Base-by-base conservation (phyloP, 2,797 vertebrate genomes). In the Phoebastria nigripes region DNA sequence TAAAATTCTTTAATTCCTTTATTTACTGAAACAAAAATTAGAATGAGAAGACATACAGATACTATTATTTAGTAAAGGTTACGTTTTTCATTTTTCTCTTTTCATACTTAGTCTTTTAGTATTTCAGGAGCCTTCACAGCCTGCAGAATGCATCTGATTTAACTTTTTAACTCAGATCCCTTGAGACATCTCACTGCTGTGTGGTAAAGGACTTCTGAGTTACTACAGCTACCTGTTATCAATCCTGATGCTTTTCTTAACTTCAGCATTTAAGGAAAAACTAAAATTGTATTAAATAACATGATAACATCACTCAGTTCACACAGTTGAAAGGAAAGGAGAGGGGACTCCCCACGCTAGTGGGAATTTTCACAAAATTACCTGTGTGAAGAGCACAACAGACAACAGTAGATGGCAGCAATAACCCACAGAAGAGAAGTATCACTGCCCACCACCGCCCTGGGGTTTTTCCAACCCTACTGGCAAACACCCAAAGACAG, bases 391-490 rank as follows among this genome's bases (percentile, higher is more conserved):
- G n/a, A 25, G 3, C 44, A 14, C 24, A 19, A 12, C 44, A 26
- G 44, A 4, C 0, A 51, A 39, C 94, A 61, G 82, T 18, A 88
- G 95, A 63, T 85, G 96, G 94, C 96, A 96, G 90, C 92, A 89
- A 17, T 7, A 56, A 52, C 63, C 62, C 42, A 44, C 70, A 15
- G 37, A 29, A 51, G 37, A 49, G 79, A 6, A 0, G 12, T 0
- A 25, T 1, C 56, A 6, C 17, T 20, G 76, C 65, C 47, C 74
- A 35, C 33, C 62, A 10, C 39, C 2, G 0, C 51, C 42, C 81
- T 6, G 12, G 44, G 62, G 11, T 15, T 51, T 4, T 18, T 31
- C 67, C 65, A 25, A 0, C 37, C 21, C 6, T 2, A 3, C 33
- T 22, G 80, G 72, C 62, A 54, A 86, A 76, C 11, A 13, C 35